Conservation (phyloP, 1,140 invertebrate species). For the Drosophila varians region DNA sequence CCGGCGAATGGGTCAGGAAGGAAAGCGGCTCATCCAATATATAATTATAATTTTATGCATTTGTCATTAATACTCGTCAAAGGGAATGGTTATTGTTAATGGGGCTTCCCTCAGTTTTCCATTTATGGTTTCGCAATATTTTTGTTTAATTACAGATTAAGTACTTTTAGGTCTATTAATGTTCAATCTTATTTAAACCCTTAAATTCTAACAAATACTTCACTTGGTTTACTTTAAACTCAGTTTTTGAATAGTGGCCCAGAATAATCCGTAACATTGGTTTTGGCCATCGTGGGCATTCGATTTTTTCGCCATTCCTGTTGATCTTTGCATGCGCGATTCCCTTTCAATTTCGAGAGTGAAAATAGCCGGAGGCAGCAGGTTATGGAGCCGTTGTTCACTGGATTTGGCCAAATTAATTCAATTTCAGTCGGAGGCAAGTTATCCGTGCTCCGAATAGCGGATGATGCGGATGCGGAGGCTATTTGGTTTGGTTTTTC, state of each 20-base stretch:
- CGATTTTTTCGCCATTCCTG: not conserved
- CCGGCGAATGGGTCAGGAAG: conserved; percentile 16
- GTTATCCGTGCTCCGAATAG: conserved; percentile 34
- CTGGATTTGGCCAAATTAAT: conserved; percentile 59
- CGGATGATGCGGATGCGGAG: conserved; percentile 20
- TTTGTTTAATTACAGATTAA: not conserved
- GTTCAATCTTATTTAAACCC: not conserved
- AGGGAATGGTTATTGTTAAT: not conserved
- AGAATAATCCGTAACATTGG: conserved; percentile 29
- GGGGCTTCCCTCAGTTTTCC: not conserved
- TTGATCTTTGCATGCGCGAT: conserved; percentile 38
- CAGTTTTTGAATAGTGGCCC: conserved; percentile 7
- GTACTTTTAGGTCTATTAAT: too few relatives aligned
- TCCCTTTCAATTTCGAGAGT: not conserved
- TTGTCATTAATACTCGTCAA: not conserved
- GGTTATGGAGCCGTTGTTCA: conserved; percentile 6
- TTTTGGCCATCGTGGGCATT: conserved; percentile 2
- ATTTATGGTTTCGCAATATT: not conserved
- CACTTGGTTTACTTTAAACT: conserved; percentile 40
- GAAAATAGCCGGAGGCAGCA: conserved; percentile 1
- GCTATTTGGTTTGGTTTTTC: conserved; percentile 22
- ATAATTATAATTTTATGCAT: conserved; percentile 29
- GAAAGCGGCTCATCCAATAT: conserved; percentile 25
- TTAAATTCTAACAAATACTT: conserved; percentile 19
- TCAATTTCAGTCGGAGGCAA: conserved; percentile 50